Base-by-base conservation (phyloP, 2,888 invertebrate species). In the Formica aserva region DNA sequence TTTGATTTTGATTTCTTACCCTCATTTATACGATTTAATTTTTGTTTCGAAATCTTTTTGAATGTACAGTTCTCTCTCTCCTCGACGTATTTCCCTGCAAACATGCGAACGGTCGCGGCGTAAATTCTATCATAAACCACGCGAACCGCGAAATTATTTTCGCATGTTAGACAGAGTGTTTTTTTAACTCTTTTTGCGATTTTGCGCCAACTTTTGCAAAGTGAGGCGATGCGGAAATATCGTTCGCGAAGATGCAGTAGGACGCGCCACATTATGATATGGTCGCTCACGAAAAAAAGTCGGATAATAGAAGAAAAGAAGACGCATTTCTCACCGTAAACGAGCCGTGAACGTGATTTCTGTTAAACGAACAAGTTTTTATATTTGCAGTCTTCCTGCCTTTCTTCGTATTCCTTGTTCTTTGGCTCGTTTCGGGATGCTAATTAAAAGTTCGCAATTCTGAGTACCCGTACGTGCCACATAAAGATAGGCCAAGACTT, bases 361-460 rank as follows among this genome's bases (percentile, higher is more conserved):
- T 57, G 57, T 82, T 74, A 77, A 88, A 66, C 66, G 82, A 81
- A 62, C 67, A 65, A 88, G 72, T 82, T 85, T 63, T 71, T 65
- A 63, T 78, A 78, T 78, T 35, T 57, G 66, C 82, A 71, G 75
- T 35, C 71, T 80, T n/a, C n/a, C 62, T n/a, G 15, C 8, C 22
- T 11, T 72, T 62, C 45, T 60, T n/a, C 62, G 74, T 69, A 57
- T 66, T 57, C 15, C 29, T 57, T 52, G 67, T 65, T 45, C 48
- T 66, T 85, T 57, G 81, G 63, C 86, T 85, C 57, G 45, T 32
- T 71, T 78, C 57, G 35, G 65, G 35, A 57, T 15, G 85, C 89
- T 90, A 92, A 92, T 92, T 92, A 90, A 92, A 92, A 92, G 87
- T 92, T 90, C 83, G 87, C 85, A 85, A 89, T 91, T 88, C 86